Evolutionary conservation across 2,113 vertebrate genomes (phyloP).

Genomic region (Leucopternis melanops): DNA sequence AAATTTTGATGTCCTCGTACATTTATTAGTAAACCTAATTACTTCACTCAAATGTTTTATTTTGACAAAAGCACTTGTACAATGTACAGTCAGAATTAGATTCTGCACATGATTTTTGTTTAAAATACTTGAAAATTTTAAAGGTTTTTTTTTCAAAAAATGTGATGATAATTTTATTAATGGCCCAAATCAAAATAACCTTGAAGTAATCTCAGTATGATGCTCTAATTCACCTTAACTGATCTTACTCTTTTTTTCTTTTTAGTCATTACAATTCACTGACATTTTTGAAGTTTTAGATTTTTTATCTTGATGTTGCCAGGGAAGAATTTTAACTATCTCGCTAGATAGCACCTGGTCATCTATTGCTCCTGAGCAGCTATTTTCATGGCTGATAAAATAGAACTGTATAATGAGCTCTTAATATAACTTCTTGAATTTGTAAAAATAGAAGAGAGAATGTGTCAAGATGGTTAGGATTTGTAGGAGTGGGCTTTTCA

Average conservation of each 20-base stretch:
- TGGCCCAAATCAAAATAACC: background rate
- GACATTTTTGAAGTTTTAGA: background rate
- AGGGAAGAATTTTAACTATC: background rate
- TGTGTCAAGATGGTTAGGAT: background rate
- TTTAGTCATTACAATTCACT: background rate
- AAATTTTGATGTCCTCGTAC: background rate
- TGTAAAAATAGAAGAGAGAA: background rate
- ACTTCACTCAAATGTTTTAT: background rate
- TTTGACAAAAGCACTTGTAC: background rate
- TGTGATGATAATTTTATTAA: background rate
- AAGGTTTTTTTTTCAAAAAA: background rate
- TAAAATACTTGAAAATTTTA: background rate
- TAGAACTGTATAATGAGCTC: background rate
- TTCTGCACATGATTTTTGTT: background rate
- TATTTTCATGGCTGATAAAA: background rate
- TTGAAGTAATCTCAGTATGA: background rate
- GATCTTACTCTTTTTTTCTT: background rate
- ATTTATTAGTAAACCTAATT: background rate
- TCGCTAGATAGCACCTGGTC: background rate
- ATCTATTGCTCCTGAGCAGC: background rate
- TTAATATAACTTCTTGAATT: background rate
- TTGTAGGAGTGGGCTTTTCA: background rate
- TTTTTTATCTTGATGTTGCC: background rate
- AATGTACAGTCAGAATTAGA: background rate
- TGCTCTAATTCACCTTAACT: background rate